A percentile compares a stretch with the other conserved stretches of the same genome.
These are phyloP conservation scores for Syngnathus floridae DNA, from an alignment of 2,113 vertebrate genomes.

Conservation along the genomic window DNA sequence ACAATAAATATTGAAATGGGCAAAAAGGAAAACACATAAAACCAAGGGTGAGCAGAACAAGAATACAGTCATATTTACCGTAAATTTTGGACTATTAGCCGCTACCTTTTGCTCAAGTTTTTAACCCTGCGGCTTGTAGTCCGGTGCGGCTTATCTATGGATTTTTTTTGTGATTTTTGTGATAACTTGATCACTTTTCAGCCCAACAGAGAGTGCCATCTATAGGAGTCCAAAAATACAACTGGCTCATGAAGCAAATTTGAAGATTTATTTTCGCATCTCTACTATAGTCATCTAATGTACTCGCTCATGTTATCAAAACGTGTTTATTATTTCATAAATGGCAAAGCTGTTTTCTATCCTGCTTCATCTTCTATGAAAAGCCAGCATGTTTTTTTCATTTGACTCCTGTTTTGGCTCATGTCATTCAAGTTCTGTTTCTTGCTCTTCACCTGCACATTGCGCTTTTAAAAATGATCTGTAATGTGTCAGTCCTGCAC, in stretches of 20 bases:
- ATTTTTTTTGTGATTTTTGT: no score
- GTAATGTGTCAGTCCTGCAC: constrained; percentile 20
- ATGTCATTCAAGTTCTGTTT: constrained; percentile 40
- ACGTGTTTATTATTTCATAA: constrained; percentile 4
- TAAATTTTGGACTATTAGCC: neutral
- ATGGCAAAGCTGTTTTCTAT: constrained; percentile 28
- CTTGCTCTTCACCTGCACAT: constrained; percentile 21
- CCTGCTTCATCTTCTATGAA: constrained; percentile 59
- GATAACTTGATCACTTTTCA: no score
- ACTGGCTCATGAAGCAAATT: no score
- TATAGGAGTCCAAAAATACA: no score
- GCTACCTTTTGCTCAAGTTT: no score
- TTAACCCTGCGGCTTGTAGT: no score
- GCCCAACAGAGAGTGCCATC: no score
- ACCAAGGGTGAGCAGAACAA: neutral
- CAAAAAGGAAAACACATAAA: constrained; percentile 2
- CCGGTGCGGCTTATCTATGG: no score
- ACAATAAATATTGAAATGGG: constrained; percentile 25
- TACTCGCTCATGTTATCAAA: neutral
- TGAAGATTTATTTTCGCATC: neutral
- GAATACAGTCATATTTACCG: neutral
- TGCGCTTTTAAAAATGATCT: constrained; percentile 6
- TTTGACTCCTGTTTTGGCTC: constrained; percentile 16
- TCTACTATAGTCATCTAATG: neutral
- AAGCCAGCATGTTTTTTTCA: constrained; percentile 35